A percentile compares a stretch with the other conserved stretches of the same genome.
phyloP scores from a whole-genome alignment of 2,113 vertebrate genomes.

The Athene cunicularia region DNA sequence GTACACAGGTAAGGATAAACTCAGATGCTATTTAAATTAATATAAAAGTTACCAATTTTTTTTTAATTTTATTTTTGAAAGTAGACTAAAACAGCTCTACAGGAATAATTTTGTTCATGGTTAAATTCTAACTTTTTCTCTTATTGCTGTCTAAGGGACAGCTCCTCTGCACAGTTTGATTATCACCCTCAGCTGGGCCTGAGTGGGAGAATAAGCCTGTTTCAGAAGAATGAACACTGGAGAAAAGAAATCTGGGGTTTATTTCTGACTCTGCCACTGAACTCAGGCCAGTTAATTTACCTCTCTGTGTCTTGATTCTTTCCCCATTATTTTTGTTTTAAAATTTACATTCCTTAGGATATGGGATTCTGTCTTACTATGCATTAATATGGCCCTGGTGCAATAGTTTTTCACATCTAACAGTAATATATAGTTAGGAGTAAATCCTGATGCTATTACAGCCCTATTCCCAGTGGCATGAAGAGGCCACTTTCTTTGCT shows the following conservation, averaged over 20 bases:
- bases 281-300: background rate
- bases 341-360: background rate
- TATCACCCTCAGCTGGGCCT: background rate
- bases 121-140: background rate
- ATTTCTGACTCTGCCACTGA: background rate
- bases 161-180: background rate
- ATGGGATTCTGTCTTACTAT: background rate
- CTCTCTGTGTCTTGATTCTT: background rate
- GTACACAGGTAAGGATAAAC: background rate
- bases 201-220: rapidly evolving
- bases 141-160: background rate
- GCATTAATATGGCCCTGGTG: background rate
- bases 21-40: background rate
- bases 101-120: background rate
- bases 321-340: background rate
- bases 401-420: background rate
- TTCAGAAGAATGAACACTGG: background rate
- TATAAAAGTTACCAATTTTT: background rate
- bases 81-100: background rate
- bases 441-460: background rate
- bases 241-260: background rate
- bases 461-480: background rate
- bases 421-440: background rate
- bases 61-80: background rate
- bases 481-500: background rate